phyloP scores from a whole-genome alignment of 2,797 vertebrate species.

The Pangasius larnaudii region DNA sequence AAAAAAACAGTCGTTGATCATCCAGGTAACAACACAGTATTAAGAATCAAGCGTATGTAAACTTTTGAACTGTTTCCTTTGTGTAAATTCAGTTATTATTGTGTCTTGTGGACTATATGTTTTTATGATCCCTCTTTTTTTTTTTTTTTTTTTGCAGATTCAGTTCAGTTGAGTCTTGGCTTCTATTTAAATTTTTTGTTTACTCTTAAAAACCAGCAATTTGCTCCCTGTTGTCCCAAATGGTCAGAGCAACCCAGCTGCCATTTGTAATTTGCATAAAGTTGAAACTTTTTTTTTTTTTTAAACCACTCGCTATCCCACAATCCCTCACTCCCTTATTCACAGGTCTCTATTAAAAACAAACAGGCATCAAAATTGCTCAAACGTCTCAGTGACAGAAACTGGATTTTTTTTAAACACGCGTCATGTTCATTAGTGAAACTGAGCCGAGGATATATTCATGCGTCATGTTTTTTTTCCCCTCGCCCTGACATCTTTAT shows the following conservation, averaged over 20 bases:
- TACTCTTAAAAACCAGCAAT: conserved; percentile 1
- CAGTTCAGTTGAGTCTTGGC: not conserved
- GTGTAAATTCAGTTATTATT: too few species aligned
- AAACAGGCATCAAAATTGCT: not conserved
- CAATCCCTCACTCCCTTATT: not conserved
- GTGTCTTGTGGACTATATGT: too few species aligned
- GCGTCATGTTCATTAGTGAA: not conserved
- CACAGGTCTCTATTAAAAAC: not conserved
- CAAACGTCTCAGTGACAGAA: not conserved
- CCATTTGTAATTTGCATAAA: conserved; percentile 9
- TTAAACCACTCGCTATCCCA: not conserved
- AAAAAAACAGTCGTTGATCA: too few species aligned
- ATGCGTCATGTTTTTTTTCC: not conserved
- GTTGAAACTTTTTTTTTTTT: not conserved
- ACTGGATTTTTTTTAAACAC: not conserved
- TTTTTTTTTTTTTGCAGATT: too few species aligned
- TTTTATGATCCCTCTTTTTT: too few species aligned
- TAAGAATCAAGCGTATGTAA: too few species aligned
- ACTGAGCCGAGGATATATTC: not conserved
- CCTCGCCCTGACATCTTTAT: conserved; percentile 28
- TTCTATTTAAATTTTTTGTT: not conserved
- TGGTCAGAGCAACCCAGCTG: conserved; percentile 7
- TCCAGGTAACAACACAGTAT: too few species aligned
- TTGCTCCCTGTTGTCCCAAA: not conserved
- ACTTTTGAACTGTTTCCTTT: too few species aligned